phyloP scores from a whole-genome alignment of 2,797 vertebrate genomes.

The Myripristis jacobus region DNA sequence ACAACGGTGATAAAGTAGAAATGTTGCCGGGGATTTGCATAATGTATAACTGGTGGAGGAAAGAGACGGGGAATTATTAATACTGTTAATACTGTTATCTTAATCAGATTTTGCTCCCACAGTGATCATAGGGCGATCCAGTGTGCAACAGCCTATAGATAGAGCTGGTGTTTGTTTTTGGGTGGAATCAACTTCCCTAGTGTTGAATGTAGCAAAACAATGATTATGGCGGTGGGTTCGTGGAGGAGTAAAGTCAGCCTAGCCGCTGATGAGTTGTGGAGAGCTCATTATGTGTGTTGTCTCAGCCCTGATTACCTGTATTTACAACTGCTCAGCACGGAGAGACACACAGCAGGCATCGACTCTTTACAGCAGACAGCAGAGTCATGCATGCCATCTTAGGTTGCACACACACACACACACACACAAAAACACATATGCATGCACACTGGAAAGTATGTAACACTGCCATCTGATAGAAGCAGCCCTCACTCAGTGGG shows the following conservation, averaged over 20 bases:
- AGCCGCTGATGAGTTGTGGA: constrained; percentile 44
- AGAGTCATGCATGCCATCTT: constrained; percentile 15
- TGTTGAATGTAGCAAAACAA: constrained; percentile 36
- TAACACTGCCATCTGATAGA: background rate
- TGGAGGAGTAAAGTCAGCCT: constrained; percentile 26
- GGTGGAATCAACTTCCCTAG: constrained; percentile 7
- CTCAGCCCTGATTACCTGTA: constrained; percentile 58
- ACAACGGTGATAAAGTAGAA: background rate
- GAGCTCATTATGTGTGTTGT: constrained; percentile 56
- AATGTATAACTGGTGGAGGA: constrained; percentile 19
- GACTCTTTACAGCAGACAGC: constrained; percentile 17
- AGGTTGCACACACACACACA: constrained; percentile 3
- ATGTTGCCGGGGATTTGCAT: constrained; percentile 14
- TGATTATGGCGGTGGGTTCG: constrained; percentile 43
- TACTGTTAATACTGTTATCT: constrained; percentile 30
- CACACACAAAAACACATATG: constrained; percentile 20
- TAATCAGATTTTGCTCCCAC: constrained; percentile 36
- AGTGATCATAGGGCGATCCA: constrained; percentile 29
- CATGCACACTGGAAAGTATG: background rate
- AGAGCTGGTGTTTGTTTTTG: constrained; percentile 33
- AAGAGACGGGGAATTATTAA: constrained; percentile 34
- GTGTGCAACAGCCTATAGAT: constrained; percentile 27
- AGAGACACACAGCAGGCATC: constrained; percentile 31
- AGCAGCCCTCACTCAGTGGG: constrained; percentile 21
- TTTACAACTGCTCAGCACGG: constrained; percentile 56